Evolutionary conservation across 2,888 invertebrate species (phyloP).

Genomic region (Cremastinae sp.): DNA sequence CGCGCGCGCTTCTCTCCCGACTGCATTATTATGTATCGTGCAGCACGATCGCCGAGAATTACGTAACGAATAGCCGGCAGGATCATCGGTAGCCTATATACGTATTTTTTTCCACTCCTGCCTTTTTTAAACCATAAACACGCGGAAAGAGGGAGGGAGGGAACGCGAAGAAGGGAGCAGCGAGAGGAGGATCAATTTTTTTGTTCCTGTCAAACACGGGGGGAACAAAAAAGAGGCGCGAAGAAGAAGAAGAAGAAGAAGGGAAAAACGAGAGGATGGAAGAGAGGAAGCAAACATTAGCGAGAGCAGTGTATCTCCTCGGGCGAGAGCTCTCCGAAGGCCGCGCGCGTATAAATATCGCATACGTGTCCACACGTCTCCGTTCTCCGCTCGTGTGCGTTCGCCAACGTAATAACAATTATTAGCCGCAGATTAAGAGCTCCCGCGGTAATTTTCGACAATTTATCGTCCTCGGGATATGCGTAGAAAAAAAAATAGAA

Average conservation of each 20-base stretch:
- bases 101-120: constrained; percentile 14
- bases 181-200: constrained; percentile 12
- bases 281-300: constrained; percentile 54
- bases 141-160: not conserved
- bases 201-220: not conserved
- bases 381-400: too few relatives aligned
- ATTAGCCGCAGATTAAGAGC: constrained; percentile 20
- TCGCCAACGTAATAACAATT: constrained; percentile 35
- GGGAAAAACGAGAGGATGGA: constrained; percentile 4
- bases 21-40: constrained; percentile 66
- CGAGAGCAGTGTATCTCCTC: constrained; percentile 32
- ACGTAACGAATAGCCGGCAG: constrained; percentile 62
- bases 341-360: constrained; percentile 31
- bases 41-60: constrained; percentile 65
- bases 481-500: not conserved
- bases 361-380: too few relatives aligned
- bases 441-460: constrained; percentile 17
- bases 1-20: constrained; percentile 39
- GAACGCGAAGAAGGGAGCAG: constrained; percentile 51
- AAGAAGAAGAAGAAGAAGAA: constrained; percentile 32
- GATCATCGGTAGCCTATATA: constrained; percentile 47
- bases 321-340: constrained; percentile 26
- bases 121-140: constrained; percentile 14
- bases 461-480: constrained; percentile 2
- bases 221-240: too few relatives aligned